Conservation (phyloP, 1,140 invertebrate genomes). For the Limonius californicus region DNA sequence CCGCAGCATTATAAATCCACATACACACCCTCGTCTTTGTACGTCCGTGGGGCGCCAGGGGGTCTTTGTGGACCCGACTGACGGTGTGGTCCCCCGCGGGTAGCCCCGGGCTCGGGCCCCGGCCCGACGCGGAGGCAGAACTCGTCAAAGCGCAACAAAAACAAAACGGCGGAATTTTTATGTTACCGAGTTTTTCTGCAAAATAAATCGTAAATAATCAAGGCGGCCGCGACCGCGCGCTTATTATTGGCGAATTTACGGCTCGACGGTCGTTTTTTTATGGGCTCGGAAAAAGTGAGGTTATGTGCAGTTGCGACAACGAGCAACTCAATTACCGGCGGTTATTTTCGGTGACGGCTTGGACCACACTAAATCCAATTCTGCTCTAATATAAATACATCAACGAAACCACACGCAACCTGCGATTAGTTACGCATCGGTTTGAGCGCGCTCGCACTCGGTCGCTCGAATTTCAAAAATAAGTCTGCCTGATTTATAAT, state of each 20-base stretch:
- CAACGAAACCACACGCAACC: background rate
- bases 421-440: background rate
- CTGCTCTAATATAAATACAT: background rate
- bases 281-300: background rate
- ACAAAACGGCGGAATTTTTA: background rate
- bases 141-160: constrained; percentile 2
- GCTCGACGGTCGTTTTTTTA: background rate
- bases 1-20: constrained; percentile 16
- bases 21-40: constrained; percentile 14
- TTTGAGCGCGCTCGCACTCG: too few species aligned
- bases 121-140: background rate
- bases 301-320: too few species aligned
- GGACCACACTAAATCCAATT: constrained; percentile 9
- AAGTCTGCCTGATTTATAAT: too few species aligned
- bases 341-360: background rate
- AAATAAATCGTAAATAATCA: too few species aligned
- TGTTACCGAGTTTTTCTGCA: too few species aligned
- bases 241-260: background rate
- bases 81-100: constrained; percentile 17
- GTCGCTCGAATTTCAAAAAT: too few species aligned
- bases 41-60: constrained; percentile 5
- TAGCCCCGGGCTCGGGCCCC: background rate
- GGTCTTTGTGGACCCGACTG: constrained; percentile 17
- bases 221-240: background rate
- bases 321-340: background rate